Evolutionary conservation across 30 jellyfish, hydroid and myxozoan species (phyloP), one percentile per base, ranked within the genome.

Genomic region (Aurelia sp.): DNA sequence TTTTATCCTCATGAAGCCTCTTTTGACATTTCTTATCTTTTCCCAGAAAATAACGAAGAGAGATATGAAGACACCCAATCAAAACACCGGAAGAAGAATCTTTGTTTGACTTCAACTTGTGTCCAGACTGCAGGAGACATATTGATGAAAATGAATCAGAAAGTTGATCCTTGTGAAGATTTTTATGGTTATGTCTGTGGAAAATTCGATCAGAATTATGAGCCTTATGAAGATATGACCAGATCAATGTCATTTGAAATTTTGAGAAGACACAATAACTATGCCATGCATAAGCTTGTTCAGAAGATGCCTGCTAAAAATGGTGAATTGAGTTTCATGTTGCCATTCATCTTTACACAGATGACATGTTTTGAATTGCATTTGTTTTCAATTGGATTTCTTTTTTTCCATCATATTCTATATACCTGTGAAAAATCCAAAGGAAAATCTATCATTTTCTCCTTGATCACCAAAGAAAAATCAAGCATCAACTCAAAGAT

Each of bases 81-180:
- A 44, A 44, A 44, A 8, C 15, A 44, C 55, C 55, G 15, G 15
- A 44, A 44, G 55, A 44, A 44, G 55, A 59, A 13, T 21, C 78
- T 86, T 2, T 86, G 96, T 41, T 20, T 68, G 65, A 51, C 82
- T 10, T 44, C 75, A 5, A 84, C 77, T 19, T 86, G 96, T 67
- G 88, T 86, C 4, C 21, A 51, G 22, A 90, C 96, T 15, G 88
- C 96, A 63, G 96, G 84, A n/a, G 27, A 76, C 31, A 50, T 86
- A 41, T 13, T 86, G 38, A 47, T 74, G 35, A 74, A 47, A 48
- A 86, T 86, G 96, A 86, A 86, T 55, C 68, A 67, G n/a, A 27
- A 84, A n/a, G 96, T 74, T 13, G 96, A 86, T 22, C 96, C 96
- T 12, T 86, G 96, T 59, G 61, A 67, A 12, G 96, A 86, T 65